Evolutionary conservation across 30 jellyfish, hydroid and myxozoan genomes (phyloP), one percentile per base, ranked within the genome.

Genomic region (Nemopilema nomurai): DNA sequence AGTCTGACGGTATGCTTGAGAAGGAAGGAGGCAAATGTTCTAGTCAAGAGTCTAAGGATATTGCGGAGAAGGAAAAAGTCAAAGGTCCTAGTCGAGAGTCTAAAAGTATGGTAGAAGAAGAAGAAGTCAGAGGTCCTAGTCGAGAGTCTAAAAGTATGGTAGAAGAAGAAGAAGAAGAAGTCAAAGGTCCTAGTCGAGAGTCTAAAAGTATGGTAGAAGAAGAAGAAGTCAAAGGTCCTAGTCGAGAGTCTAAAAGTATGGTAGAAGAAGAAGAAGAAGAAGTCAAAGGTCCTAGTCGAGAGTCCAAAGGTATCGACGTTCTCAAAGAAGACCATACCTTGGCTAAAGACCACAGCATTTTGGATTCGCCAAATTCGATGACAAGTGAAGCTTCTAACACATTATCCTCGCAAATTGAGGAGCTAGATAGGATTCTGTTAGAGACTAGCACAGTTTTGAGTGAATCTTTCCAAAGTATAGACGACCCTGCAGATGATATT

Each of bases 321-420:
- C 57, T 13, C 6, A 41, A 26, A 20, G 65, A 28, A n/a, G 18
- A 24, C 16, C 23, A 23, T 20, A 77, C 63, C 6, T 28, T 51
- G 28, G 77, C 13, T 7, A 18, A 18, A 4, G 64, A n/a, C 0
- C 1, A 26, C 21, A 41, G 28, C 1, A 63, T 1, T 69, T 4
- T 22, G 8, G 53, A 21, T 31, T 16, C 8, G n/a, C 52, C 51
- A 33, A 8, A 75, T n/a, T 8, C 57, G 57, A 41, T 3, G 13
- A 41, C 57, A 41, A 41, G 13, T 13, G 57, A 41, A 41, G 57
- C 64, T 18, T 41, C 84, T 0, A 63, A 25, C n/a, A 67, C 82
- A 4, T 76, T 73, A 76, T 83, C 91, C 0, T 26, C 75, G 19
- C 93, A 84, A 41, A 84, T 84, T 50, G 93, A 84, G 21, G 72